A percentile compares a stretch with the other conserved stretches of the same genome.
These are phyloP conservation scores for Oscheius sp. DNA, from an alignment of 2,888 invertebrate species.

Conservation along the genomic window DNA sequence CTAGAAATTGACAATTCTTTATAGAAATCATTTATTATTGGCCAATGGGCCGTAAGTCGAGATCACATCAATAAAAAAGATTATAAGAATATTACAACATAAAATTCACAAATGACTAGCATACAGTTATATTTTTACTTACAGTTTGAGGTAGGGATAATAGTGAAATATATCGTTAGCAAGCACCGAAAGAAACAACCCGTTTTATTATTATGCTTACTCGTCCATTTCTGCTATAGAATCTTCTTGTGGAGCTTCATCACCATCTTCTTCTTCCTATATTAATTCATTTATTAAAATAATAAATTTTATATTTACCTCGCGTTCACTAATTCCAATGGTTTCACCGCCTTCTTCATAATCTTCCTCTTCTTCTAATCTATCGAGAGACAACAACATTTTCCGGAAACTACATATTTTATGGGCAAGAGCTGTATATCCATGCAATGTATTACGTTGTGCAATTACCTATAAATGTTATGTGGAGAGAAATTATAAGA, in stretches of 20 bases:
- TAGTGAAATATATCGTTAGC: neutral
- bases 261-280: slow-evolving; percentile 7
- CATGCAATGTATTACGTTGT: slow-evolving; percentile 55
- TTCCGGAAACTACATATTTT: slow-evolving; percentile 67
- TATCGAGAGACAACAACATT: slow-evolving; percentile 67
- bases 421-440: slow-evolving; percentile 59
- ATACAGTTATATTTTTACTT: neutral
- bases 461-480: slow-evolving; percentile 36
- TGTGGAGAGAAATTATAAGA: neutral
- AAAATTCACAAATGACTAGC: neutral
- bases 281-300: slow-evolving; percentile 1
- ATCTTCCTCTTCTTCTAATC: slow-evolving; percentile 56
- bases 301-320: neutral
- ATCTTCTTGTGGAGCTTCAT: neutral
- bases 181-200: neutral
- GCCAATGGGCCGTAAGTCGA: no score
- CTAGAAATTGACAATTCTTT: no score
- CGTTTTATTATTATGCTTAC: neutral
- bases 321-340: slow-evolving; percentile 19
- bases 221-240: neutral
- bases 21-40: no score
- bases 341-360: slow-evolving; percentile 36
- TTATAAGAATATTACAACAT: neutral
- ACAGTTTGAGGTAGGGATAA: slow-evolving; percentile 7
- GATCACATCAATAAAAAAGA: neutral